Evolutionary conservation across 2,888 invertebrate species (phyloP), one percentile per base, ranked within the genome.

Genomic region (Cerceris rybyensis): DNA sequence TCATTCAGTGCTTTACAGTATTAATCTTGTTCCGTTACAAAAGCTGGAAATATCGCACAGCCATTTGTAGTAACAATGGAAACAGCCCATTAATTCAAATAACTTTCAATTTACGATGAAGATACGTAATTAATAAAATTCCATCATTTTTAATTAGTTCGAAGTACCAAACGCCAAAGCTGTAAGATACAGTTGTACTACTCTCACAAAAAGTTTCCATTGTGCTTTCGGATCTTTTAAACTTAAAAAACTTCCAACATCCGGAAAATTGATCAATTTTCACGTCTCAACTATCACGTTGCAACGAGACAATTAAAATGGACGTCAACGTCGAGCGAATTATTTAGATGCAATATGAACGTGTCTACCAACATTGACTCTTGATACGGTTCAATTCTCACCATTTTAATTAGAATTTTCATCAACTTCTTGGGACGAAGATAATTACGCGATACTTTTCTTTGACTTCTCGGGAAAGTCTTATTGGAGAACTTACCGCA

Each of bases 391-490:
- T 63, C 57, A 49, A 39, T 68, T 63, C 67, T 50, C 28, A 64
- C 49, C 59, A 6, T 49, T 64, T 68, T 76, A 76, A 76, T 76
- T 46, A 68, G 49, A 59, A 76, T 76, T 72, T 72, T 76, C 68
- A 72, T 58, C 63, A 72, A 72, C 42, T 58, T 46, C 52, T 13
- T 14, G 41, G 14, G 9, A 14, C 54, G 17, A 42, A 39, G 17
- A 16, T 28, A 64, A 64, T 59, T 49, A 59, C 59, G 64, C 41
- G 49, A 72, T 57, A 68, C 72, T 76, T 68, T 68, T 52, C 63
- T 75, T 75, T 72, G 75, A 75, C 61, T 75, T 75, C 49, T 43
- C 60, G 13, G 39, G 55, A 9, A 14, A 46, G 57, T 52, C 55
- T 75, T 55, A 54, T 46, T 60, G 65, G 17, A 49, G 28, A 70